phyloP scores from a whole-genome alignment of 1,140 invertebrate genomes.

The Neodiprion virginianus region DNA sequence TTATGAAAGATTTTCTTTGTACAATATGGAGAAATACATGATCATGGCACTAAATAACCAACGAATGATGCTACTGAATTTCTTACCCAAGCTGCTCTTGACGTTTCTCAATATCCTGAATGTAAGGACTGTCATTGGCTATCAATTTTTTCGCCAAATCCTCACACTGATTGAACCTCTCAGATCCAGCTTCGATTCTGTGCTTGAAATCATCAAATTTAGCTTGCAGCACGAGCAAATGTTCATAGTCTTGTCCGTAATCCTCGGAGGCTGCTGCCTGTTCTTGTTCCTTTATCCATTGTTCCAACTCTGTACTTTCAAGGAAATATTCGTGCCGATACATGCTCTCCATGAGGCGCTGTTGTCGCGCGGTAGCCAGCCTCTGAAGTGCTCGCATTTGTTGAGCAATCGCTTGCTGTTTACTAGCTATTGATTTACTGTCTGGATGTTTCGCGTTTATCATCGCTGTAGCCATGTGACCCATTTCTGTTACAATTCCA shows the following conservation, averaged over 20 bases:
- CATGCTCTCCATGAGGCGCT: slow-evolving; percentile 88
- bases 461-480: slow-evolving; percentile 82
- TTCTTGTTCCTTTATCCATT: slow-evolving; percentile 95
- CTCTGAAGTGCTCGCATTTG: slow-evolving; percentile 84
- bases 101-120: slow-evolving; percentile 83
- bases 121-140: slow-evolving; percentile 87
- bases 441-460: slow-evolving; percentile 80
- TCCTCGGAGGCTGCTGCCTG: slow-evolving; percentile 91
- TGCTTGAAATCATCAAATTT: slow-evolving; percentile 98
- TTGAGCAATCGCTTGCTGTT: slow-evolving; percentile 79
- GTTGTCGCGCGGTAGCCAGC: slow-evolving; percentile 79
- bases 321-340: slow-evolving; percentile 92
- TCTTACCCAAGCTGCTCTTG: slow-evolving; percentile 87
- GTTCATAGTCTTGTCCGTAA: slow-evolving; percentile 97
- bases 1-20: no score
- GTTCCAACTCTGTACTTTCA: slow-evolving; percentile 89
- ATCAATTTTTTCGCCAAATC: slow-evolving; percentile 90
- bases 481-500: slow-evolving; percentile 92
- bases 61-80: no score
- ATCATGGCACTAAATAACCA: no score
- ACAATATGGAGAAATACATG: no score
- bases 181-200: slow-evolving; percentile 87
- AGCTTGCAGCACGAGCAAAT: slow-evolving; percentile 84
- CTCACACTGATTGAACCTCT: slow-evolving; percentile 93
- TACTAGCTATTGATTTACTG: slow-evolving; percentile 77